Base-by-base conservation (phyloP, 2,113 vertebrate species). In the Dolichotis patagonum region DNA sequence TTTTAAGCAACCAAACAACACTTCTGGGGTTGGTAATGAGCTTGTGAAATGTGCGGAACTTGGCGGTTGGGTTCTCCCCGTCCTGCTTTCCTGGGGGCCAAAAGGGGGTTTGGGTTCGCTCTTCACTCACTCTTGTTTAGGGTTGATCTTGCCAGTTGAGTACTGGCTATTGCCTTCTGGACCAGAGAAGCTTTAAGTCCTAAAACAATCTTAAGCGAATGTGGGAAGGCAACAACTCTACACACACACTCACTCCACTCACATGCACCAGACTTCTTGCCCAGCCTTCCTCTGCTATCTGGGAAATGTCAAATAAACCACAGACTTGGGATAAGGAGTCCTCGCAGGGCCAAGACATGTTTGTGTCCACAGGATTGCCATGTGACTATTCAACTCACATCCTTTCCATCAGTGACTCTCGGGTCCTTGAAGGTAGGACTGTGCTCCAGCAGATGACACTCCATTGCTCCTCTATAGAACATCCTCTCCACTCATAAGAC, bases 21-120 rank as follows among this genome's bases (percentile, higher is more conserved):
- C 85, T 98, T 91, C 85, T 98, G 97, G 96, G 97, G 95, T 98
- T 97, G 94, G 97, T 91, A 91, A 92, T 85, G 24, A 94, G 32
- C 97, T 98, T 98, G 98, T 97, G 98, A 98, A 98, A 98, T 95
- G 90, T 96, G 82, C 90, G 94, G 98, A 98, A 98, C 97, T 97
- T 95, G 96, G 96, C 82, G 49, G 96, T 96, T 95, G 77, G 81
- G 90, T 82, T 95, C 85, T 63, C 83, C 89, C 28, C 1, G 16
- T 75, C 81, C 60, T 30, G 65, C 77, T 89, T 97, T 95, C 89
- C 97, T 32, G 93, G 80, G 91, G 81, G 89, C 91, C 43, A 5
- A 13, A 52, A 43, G 67, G 71, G 85, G 71, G 65, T 90, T 41
- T 30, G 1, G 24, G 52, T 2, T 35, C 88, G 41, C 49, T 86